Conservation (phyloP, 2,888 invertebrate species). For the Laothoe populi region DNA sequence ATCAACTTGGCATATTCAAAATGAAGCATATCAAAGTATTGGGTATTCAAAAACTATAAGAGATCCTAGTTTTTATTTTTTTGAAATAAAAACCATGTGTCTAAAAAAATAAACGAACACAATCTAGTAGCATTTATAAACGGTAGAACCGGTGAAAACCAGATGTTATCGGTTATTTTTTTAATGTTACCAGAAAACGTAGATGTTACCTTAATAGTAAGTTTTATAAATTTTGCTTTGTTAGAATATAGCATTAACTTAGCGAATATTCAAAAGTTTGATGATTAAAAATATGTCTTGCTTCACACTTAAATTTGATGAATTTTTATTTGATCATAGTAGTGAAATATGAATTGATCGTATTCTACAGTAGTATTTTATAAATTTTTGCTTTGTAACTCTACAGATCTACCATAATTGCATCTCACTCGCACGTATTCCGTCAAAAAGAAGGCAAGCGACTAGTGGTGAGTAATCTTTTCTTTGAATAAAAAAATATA, state of each 20-base stretch:
- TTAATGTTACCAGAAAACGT: conserved; percentile 37
- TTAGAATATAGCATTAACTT: not conserved
- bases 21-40: too few relatives aligned
- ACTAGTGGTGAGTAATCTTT: conserved; percentile 70
- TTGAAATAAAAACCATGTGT: too few relatives aligned
- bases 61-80: too few relatives aligned
- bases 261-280: too few relatives aligned
- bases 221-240: not conserved
- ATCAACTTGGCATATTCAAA: not conserved
- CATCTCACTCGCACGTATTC: conserved; percentile 59
- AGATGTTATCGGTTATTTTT: conserved; percentile 43
- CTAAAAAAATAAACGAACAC: too few relatives aligned
- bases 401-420: conserved; percentile 26
- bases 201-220: not conserved
- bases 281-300: not conserved
- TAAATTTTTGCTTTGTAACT: not conserved
- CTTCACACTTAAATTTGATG: not conserved
- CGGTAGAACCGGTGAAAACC: conserved; percentile 47
- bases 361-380: not conserved
- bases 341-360: not conserved
- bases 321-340: not conserved
- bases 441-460: conserved; percentile 66
- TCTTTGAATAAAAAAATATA: conserved; percentile 43
- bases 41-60: too few relatives aligned
- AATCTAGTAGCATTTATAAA: conserved; percentile 29